A percentile compares a stretch with the other conserved stretches of the same genome.
Evolutionary conservation across 2,797 vertebrate genomes (phyloP).

Genomic region (Diplodus sargus): DNA sequence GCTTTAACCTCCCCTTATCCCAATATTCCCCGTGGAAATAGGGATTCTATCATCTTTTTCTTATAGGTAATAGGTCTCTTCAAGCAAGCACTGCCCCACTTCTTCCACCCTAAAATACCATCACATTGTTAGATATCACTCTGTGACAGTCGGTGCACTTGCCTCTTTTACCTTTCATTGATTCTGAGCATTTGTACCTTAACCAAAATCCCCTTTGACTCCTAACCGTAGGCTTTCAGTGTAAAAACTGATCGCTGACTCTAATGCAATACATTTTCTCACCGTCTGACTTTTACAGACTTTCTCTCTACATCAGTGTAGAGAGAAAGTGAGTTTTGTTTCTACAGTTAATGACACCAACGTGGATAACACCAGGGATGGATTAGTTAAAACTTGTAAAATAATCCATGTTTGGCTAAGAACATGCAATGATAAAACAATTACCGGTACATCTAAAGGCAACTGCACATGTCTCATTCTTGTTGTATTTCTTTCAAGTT

Average conservation of each 20-base stretch:
- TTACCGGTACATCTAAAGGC: neutral
- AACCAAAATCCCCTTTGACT: neutral
- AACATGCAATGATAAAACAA: neutral
- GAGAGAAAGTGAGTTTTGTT: neutral
- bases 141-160: conserved; percentile 2
- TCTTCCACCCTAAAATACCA: conserved; percentile 21
- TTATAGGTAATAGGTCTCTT: conserved; percentile 5
- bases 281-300: neutral
- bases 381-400: neutral
- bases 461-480: neutral
- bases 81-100: conserved; percentile 26
- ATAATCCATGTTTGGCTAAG: neutral
- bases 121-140: conserved; percentile 12
- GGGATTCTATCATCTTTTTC: conserved; percentile 26
- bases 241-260: neutral
- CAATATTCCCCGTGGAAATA: conserved; percentile 34
- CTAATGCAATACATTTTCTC: conserved; percentile 1
- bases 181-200: conserved; percentile 12
- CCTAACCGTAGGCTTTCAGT: neutral
- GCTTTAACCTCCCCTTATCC: conserved; percentile 27
- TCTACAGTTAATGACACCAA: neutral
- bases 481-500: neutral
- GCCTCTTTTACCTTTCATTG: conserved; percentile 11
- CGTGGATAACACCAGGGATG: neutral
- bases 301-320: neutral